Evolutionary conservation across 2,113 vertebrate species (phyloP).

Genomic region (Ciconia stormi): DNA sequence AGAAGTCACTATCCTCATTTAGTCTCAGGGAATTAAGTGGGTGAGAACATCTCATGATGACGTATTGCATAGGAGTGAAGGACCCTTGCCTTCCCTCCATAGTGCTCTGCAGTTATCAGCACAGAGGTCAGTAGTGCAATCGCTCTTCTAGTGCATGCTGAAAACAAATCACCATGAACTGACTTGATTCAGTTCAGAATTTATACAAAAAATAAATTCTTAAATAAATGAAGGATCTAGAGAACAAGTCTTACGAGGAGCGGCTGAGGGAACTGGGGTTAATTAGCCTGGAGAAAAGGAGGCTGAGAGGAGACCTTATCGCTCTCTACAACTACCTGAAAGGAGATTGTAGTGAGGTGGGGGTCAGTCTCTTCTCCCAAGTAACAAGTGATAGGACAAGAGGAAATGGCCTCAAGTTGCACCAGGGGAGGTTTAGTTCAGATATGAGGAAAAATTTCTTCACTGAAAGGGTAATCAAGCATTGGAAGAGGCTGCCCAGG

Average conservation of each 20-base stretch:
- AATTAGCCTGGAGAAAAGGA: neutral
- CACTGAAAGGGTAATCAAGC: neutral
- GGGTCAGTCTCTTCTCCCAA: neutral
- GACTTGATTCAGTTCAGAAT: neutral
- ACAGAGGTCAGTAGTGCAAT: neutral
- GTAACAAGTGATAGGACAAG: neutral
- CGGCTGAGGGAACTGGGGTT: neutral
- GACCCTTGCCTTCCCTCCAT: neutral
- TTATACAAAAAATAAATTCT: neutral
- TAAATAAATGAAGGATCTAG: neutral
- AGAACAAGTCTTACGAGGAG: neutral
- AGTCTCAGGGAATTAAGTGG: neutral
- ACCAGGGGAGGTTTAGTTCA: neutral
- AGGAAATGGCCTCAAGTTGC: neutral
- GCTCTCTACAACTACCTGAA: neutral
- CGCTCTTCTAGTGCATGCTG: neutral
- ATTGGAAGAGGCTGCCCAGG: neutral
- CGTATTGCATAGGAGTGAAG: accelerated
- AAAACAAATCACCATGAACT: neutral
- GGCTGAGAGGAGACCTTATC: neutral
- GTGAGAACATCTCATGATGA: neutral
- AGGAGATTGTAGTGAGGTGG: too few relatives aligned
- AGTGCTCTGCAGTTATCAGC: neutral
- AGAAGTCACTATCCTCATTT: neutral
- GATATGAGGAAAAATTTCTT: neutral